Base-by-base conservation (phyloP, 2,888 invertebrate species). In the Drosophila emarginata region DNA sequence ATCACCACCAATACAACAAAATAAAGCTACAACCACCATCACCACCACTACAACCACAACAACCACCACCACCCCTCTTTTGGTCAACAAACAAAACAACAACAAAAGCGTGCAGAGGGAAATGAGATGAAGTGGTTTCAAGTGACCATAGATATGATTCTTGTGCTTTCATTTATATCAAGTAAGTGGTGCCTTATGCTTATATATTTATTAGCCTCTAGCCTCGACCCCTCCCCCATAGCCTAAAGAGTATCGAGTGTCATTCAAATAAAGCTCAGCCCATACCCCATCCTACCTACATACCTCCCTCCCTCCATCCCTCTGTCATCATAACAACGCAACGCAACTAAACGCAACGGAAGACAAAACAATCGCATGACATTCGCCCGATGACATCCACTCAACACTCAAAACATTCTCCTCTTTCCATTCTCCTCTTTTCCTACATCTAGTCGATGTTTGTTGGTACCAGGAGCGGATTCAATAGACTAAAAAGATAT, bases 61-160 rank as follows among this genome's bases (percentile, higher is more conserved):
- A 61, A 67, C 15, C 9, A 51, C 32, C 67, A 57, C 36, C 64
- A 67, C 67, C 56, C 50, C 62, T 67, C 65, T 60, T 54, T 66
- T 36, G 51, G 36, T 23, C 39, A 40, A 71, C 74, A 77, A 64
- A 51, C 65, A 60, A 74, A 72, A 68, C 64, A 77, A 80, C 88
- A 53, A 79, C 74, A 74, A 79, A 81, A 85, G 86, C 88, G 88
- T 86, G 84, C 89, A 91, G 85, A 91, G 91, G 91, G 92, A 91
- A 90, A 92, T 92, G 92, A 92, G 90, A 92, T 92, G 92, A 92
- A 91, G 92, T 91, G 91, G 92, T 91, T 91, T 91, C 91, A 91
- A 91, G 91, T 91, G 90, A 90, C 91, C 91, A 90, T 91, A 91
- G 91, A 91, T 89, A 91, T 91, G 91, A 91, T 91, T 89, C 90